phyloP scores from a whole-genome alignment of 2,888 invertebrate species.

The Acrocyrtus sp. region DNA sequence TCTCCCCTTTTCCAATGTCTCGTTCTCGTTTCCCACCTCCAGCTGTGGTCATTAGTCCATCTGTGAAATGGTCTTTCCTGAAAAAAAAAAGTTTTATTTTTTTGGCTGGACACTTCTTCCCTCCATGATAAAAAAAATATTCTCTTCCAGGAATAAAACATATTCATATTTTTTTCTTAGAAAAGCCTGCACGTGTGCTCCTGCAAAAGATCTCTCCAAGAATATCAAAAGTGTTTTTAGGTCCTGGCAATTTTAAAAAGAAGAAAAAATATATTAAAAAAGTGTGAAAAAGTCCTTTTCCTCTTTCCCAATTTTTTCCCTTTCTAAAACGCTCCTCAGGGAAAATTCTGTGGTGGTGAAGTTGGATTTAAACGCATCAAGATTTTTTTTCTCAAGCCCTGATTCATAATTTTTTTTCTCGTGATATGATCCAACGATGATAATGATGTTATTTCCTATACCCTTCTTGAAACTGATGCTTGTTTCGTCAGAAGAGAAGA shows the following conservation, averaged over 20 bases:
- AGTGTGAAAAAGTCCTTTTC: constrained; percentile 12
- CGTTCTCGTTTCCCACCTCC: background rate
- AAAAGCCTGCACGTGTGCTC: background rate
- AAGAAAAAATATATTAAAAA: background rate
- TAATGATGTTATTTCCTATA: constrained; percentile 9
- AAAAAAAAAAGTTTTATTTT: too few relatives aligned
- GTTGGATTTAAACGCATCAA: constrained; percentile 21
- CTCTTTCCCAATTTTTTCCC: constrained; percentile 22
- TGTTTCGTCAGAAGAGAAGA: too few relatives aligned
- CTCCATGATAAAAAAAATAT: background rate
- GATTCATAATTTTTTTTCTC: constrained; percentile 37
- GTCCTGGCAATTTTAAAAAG: background rate
- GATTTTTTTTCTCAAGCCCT: constrained; percentile 27
- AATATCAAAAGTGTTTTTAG: background rate
- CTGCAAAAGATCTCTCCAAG: too few relatives aligned
- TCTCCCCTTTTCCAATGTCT: constrained; percentile 4
- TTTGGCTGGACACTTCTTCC: background rate
- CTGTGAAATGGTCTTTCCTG: background rate
- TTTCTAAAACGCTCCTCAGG: constrained; percentile 40
- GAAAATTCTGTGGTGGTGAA: too few relatives aligned
- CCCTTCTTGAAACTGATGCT: too few relatives aligned
- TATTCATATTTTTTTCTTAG: background rate
- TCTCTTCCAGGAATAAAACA: background rate
- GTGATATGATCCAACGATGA: constrained; percentile 10
- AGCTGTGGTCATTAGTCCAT: constrained; percentile 20